Base-by-base conservation (phyloP, 2,888 invertebrate genomes). In the Lasioglossum leucozonium region DNA sequence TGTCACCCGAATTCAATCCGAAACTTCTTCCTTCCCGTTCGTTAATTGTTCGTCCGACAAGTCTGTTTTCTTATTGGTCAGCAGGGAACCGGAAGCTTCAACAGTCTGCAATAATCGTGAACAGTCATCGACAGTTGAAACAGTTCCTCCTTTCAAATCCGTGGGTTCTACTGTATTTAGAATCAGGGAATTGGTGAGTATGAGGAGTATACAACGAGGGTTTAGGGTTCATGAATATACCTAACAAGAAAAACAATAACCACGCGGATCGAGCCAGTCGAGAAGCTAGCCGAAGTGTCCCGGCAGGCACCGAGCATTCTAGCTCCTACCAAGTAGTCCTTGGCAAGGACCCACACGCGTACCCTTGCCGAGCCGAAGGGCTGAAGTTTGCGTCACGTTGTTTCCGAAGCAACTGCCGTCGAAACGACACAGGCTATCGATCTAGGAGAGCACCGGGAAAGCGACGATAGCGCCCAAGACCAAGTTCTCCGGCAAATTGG, bases 401-500 rank as follows among this genome's bases (percentile, higher is more conserved):
- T 47, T 72, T 47, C 72, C 34, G 34, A 44, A 72, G 44, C 72
- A 44, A 72, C 72, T 30, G 30, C 6, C 76, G 65, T 4, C 51
- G 16, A 22, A 74, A 37, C 26, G 65, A 65, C 16, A 26, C 18
- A 22, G 51, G n/a, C 37, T 62, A 81, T 85, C 85, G 85, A 79
- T 78, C 79, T 13, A 16, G 26, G 40, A 69, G 65, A 65, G 65
- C 22, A 72, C 37, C 13, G 75, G 18, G 75, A 51, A n/a, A 69
- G 30, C 51, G 22, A 47, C 58, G 77, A 82, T 75, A 81, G 65
- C 78, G 74, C 34, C n/a, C 65, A 82, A 67, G 75, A 37, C 30
- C 65, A 84, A 72, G 83, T 78, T 84, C 42, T 34, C 30, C 1
- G 79, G 77, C 71, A 84, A 84, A 80, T 79, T 84, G 77, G 51